Evolutionary conservation across 1,140 invertebrate species (phyloP).

Genomic region (Pissodes strobi): DNA sequence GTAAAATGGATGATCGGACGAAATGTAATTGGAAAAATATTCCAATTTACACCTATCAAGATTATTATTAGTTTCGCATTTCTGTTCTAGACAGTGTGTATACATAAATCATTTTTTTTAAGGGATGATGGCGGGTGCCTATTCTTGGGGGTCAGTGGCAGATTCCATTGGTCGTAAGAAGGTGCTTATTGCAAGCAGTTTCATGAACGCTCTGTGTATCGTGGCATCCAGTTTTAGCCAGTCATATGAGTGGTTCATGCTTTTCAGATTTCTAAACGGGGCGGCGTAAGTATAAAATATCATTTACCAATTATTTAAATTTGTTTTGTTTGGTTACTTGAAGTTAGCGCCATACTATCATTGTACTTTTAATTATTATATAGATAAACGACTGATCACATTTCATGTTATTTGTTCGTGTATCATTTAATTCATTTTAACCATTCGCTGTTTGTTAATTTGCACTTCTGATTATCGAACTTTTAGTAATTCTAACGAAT

Average conservation of each 20-base stretch:
- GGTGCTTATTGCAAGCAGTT: slow-evolving; percentile 84
- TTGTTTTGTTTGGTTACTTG: no score
- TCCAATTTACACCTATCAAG: no score
- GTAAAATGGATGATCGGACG: no score
- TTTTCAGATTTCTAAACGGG: slow-evolving; percentile 88
- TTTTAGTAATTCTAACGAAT: no score
- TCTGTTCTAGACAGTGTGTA: no score
- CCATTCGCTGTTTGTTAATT: slow-evolving; percentile 6
- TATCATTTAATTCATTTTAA: slow-evolving; percentile 1
- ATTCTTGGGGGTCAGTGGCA: slow-evolving; percentile 88
- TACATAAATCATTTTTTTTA: no score
- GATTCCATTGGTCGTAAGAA: slow-evolving; percentile 84
- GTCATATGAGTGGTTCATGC: slow-evolving; percentile 82
- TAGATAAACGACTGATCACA: no score
- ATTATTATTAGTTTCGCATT: no score
- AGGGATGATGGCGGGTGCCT: slow-evolving; percentile 90
- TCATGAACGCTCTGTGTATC: slow-evolving; percentile 87
- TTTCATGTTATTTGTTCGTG: slow-evolving; percentile 10
- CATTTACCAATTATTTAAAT: not conserved
- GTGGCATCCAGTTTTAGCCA: slow-evolving; percentile 87
- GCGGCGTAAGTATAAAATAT: slow-evolving; percentile 76
- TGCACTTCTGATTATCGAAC: slow-evolving; percentile 12
- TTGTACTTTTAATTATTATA: no score
- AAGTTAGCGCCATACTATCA: no score
- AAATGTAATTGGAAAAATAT: no score